phyloP scores from a whole-genome alignment of 2,113 vertebrate genomes.

The Caretta caretta region DNA sequence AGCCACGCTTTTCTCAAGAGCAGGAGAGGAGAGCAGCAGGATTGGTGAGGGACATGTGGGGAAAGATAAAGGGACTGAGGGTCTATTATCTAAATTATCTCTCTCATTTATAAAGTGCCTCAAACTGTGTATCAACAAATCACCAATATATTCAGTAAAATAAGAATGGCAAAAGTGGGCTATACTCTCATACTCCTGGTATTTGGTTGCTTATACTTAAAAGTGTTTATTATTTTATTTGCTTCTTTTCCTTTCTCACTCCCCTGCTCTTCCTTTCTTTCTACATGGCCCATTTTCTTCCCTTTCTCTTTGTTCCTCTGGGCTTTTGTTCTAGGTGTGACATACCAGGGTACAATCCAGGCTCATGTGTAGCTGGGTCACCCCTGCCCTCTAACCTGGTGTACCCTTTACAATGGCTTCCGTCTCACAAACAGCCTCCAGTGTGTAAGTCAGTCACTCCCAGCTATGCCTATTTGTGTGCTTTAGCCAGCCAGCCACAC shows the following conservation, averaged over 20 bases:
- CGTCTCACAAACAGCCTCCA: not conserved
- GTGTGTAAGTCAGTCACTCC: not conserved
- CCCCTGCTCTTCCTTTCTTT: not conserved
- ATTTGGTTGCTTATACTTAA: not conserved
- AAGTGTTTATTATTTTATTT: not conserved
- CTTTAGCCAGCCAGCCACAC: not conserved
- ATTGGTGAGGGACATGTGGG: not conserved
- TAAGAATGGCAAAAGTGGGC: not conserved
- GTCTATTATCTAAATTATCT: not conserved
- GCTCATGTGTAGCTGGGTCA: not conserved
- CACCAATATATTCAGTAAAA: not conserved
- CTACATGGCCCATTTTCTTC: not conserved
- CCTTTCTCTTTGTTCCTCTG: not conserved
- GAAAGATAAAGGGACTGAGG: not conserved
- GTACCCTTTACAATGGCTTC: not conserved
- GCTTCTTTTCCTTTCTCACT: not conserved
- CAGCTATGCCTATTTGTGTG: not conserved
- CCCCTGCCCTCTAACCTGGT: not conserved
- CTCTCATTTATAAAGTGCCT: not conserved
- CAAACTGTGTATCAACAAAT: not conserved
- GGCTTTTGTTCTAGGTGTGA: not conserved
- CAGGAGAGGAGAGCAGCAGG: not conserved
- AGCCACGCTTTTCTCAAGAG: not conserved
- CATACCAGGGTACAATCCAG: not conserved
- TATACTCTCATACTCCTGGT: too few species aligned